phyloP scores from a whole-genome alignment of 2,797 vertebrate species.

The Hephaestus fuliginosus region DNA sequence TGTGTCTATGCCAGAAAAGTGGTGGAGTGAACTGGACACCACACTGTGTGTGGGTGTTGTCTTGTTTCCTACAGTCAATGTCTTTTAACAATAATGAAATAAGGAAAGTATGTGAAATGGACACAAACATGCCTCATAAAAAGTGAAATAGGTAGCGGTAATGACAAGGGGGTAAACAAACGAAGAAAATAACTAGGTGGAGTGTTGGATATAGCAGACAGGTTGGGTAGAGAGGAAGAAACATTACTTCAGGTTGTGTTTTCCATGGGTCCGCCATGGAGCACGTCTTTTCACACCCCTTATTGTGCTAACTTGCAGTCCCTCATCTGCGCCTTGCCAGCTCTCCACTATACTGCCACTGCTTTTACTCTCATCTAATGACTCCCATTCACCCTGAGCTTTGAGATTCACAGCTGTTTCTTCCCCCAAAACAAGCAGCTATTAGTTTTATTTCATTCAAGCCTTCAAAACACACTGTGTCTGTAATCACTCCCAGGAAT shows the following conservation, averaged over 20 bases:
- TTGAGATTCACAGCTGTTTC: conserved; percentile 65
- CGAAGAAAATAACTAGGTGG: neutral
- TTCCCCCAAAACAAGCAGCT: conserved; percentile 62
- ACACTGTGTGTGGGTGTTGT: neutral
- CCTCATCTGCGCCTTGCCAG: conserved; percentile 36
- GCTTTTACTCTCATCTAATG: conserved; percentile 75
- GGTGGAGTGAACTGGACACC: neutral
- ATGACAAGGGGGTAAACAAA: neutral
- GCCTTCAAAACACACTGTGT: conserved; percentile 60
- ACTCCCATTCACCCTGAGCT: conserved; percentile 73
- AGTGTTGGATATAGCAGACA: neutral
- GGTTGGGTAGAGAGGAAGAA: neutral
- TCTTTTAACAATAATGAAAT: conserved; percentile 4
- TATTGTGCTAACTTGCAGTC: conserved; percentile 13
- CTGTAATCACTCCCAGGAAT: conserved; percentile 65
- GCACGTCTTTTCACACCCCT: conserved; percentile 17
- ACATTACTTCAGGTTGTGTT: neutral
- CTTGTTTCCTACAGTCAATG: conserved; percentile 8
- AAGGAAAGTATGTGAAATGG: neutral
- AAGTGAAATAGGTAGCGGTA: neutral
- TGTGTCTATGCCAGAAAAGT: conserved; percentile 12
- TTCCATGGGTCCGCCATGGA: conserved; percentile 1
- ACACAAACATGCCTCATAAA: neutral
- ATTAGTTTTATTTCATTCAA: conserved; percentile 72
- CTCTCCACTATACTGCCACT: conserved; percentile 32